Base-by-base conservation (phyloP, 2,113 vertebrate genomes). In the Budorcas taxicolor region DNA sequence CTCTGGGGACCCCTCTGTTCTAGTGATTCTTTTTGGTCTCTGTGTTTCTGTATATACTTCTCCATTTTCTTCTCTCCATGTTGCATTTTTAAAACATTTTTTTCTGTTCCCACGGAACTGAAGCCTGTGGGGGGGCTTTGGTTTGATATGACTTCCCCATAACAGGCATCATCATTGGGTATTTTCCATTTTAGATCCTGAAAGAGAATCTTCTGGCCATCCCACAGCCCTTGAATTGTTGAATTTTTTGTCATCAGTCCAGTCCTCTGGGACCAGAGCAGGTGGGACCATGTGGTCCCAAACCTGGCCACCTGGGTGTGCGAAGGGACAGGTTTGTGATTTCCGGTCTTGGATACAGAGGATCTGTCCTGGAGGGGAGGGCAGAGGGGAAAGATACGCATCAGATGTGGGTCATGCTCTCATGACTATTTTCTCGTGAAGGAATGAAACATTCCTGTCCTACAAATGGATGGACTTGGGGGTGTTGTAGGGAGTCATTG, bases 121-220 rank as follows among this genome's bases (percentile, higher is more conserved):
- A 92, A 88, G 81, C 62, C 29, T 57, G n/a, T 6, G 0, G 0
- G 3, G 19, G 55, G 71, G 43, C 55, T 88, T 84, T 62, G 17
- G 71, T 82, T 60, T 91, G 23, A 33, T 86, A 21, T 62, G 6
- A 91, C 36, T 93, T 92, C 14, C 31, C 57, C 33, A 1, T 57
- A 64, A 62, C 2, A 31, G 64, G 57, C 33, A 36, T 84, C 52
- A 3, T 31, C 9, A 90, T 47, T 91, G 86, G 50, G 31, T 60
- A 15, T 57, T 91, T 94, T 81, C 40, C 57, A 64, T 76, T 87
- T 95, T 60, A 86, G 90, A 74, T 82, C 43, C 71, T 60, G 80
- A 40, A 27, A 36, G 31, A 92, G 89, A 80, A 67, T 58, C 81
- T 95, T 50, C 7, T 62, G 52, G 58, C 40, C 78, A 53, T 15